Conservation (phyloP, 2,797 vertebrate genomes). For the Mustela erminea region DNA sequence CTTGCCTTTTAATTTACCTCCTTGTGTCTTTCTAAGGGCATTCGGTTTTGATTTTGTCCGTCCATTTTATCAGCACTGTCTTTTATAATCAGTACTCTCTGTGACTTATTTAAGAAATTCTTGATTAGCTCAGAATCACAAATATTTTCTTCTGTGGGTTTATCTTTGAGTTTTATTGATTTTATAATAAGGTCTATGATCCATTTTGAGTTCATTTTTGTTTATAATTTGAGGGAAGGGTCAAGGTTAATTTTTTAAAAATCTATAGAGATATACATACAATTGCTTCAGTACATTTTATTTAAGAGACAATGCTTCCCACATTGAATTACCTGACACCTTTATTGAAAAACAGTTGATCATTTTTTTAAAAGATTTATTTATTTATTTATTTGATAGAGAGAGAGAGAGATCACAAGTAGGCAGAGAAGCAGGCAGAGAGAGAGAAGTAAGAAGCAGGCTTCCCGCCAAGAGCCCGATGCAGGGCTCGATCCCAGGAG, state of each 20-base stretch:
- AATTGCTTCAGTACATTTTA: neutral
- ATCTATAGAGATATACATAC: neutral
- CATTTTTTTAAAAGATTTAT: neutral
- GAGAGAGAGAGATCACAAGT: no score
- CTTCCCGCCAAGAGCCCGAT: no score
- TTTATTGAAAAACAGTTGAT: neutral
- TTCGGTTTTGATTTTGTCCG: neutral
- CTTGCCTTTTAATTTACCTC: constrained; percentile 36
- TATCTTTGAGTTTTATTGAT: neutral
- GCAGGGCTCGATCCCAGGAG: no score
- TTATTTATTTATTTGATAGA: no score
- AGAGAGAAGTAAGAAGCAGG: no score
- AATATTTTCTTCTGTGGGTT: neutral
- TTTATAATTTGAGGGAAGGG: neutral
- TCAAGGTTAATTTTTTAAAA: neutral
- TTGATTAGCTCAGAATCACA: neutral
- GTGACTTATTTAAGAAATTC: neutral
- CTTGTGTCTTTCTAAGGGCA: neutral
- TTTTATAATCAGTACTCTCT: neutral
- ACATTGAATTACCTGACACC: neutral
- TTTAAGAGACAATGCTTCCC: neutral
- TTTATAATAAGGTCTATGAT: neutral
- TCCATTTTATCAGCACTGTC: neutral
- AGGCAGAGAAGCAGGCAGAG: no score
- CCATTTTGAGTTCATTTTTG: constrained; percentile 41